A percentile compares a stretch with the other conserved stretches of the same genome.
These are phyloP conservation scores for Pelecanoides urinatrix DNA, from an alignment of 2,113 vertebrate genomes.

Conservation along the genomic window DNA sequence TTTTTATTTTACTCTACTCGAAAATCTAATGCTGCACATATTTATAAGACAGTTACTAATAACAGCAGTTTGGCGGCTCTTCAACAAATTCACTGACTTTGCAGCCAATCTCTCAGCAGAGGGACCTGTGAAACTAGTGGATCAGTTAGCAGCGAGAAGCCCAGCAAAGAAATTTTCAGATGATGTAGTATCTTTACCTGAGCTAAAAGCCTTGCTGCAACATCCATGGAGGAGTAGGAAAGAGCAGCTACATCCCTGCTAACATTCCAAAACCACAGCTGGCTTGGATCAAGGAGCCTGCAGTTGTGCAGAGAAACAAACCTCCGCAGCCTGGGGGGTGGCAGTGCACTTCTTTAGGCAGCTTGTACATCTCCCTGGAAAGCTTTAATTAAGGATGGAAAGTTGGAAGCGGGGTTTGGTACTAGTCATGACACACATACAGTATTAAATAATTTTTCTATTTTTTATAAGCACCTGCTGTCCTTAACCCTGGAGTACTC, in stretches of 20 bases:
- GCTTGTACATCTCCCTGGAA: background rate
- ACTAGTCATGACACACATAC: background rate
- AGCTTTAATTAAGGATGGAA: background rate
- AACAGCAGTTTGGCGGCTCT: background rate
- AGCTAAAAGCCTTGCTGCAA: background rate
- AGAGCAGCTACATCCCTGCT: background rate
- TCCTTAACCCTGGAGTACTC: background rate
- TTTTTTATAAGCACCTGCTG: background rate
- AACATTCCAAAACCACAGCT: background rate
- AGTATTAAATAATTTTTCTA: background rate
- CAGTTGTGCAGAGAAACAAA: conserved; percentile 16
- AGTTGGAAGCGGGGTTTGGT: background rate
- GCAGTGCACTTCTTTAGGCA: background rate
- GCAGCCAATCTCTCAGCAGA: background rate
- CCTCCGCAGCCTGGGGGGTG: background rate
- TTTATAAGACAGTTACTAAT: background rate
- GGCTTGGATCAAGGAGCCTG: background rate
- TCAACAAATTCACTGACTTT: background rate
- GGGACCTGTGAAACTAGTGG: background rate
- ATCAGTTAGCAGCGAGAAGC: background rate
- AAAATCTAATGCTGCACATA: background rate
- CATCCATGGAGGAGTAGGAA: background rate
- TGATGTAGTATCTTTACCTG: background rate
- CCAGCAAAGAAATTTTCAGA: background rate
- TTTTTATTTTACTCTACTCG: background rate